Percentiles rank a stretch among this genome's conserved stretches.
Conservation (phyloP, 2,888 invertebrate genomes). For the Corythucha ciliata region DNA sequence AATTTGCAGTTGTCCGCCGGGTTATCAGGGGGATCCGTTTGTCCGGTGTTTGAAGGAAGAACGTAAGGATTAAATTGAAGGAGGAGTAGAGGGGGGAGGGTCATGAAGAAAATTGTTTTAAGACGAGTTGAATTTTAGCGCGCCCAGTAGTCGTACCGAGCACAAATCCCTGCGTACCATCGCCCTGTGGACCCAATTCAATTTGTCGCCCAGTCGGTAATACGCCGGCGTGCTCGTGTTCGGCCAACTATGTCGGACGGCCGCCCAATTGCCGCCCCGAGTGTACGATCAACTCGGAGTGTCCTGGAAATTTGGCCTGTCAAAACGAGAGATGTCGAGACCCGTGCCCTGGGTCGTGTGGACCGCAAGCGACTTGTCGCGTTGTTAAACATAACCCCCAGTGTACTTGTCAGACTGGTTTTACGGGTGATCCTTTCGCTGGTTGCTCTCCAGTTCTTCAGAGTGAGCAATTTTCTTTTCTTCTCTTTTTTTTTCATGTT, state of each 20-base stretch:
- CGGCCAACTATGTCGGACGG: constrained; percentile 51
- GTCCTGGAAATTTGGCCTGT: constrained; percentile 47
- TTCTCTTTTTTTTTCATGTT: constrained; percentile 8
- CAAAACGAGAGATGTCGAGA: constrained; percentile 47
- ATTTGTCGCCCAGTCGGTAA: constrained; percentile 47
- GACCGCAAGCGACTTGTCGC: constrained; percentile 55
- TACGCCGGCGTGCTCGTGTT: constrained; percentile 48
- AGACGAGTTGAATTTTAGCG: constrained; percentile 48
- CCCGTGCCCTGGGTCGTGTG: constrained; percentile 60
- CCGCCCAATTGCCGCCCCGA: constrained; percentile 58
- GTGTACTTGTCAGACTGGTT: constrained; percentile 47
- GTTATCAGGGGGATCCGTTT: constrained; percentile 52
- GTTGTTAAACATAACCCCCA: constrained; percentile 48
- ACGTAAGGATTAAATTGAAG: constrained; percentile 23
- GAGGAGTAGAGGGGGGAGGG: no score
- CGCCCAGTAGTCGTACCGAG: constrained; percentile 43
- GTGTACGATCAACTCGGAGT: constrained; percentile 50
- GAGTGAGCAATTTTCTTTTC: constrained; percentile 46
- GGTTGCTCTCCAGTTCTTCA: constrained; percentile 48
- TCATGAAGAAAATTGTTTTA: no score
- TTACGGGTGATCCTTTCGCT: constrained; percentile 54
- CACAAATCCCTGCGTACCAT: constrained; percentile 65
- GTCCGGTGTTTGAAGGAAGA: constrained; percentile 44
- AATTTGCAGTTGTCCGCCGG: constrained; percentile 52
- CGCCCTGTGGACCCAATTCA: constrained; percentile 53